A percentile compares a stretch with the other conserved stretches of the same genome.
Evolutionary conservation across 2,888 invertebrate genomes (phyloP).

Genomic region (Xestia c-nigrum): DNA sequence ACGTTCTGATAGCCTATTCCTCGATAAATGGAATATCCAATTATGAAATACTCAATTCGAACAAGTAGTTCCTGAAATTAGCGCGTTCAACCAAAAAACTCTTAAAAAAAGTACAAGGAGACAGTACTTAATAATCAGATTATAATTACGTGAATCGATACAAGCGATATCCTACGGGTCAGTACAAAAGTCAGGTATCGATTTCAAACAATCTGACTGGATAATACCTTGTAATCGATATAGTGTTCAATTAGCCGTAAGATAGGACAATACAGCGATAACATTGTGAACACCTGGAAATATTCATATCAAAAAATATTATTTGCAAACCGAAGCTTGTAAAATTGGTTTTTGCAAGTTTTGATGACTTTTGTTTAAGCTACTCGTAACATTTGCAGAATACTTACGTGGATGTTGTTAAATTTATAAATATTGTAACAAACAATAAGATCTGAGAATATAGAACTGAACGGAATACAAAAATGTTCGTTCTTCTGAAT

Average conservation of each 20-base stretch:
- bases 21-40: too few relatives aligned
- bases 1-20: too few relatives aligned
- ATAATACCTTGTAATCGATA: constrained; percentile 19
- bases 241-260: constrained; percentile 25
- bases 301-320: not conserved
- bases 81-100: too few relatives aligned
- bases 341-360: not conserved
- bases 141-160: not conserved
- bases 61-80: too few relatives aligned
- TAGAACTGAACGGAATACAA: not conserved
- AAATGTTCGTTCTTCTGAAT: not conserved
- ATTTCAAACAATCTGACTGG: constrained; percentile 25
- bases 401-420: not conserved
- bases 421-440: not conserved
- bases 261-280: constrained; percentile 17
- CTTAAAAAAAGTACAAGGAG: constrained; percentile 23
- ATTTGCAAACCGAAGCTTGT: not conserved
- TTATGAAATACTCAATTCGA: too few relatives aligned
- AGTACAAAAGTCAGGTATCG: constrained; percentile 31
- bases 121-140: constrained; percentile 14
- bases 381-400: not conserved
- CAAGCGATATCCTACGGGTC: not conserved
- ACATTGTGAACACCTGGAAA: constrained; percentile 25
- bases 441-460: not conserved
- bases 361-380: not conserved